Base-by-base conservation (phyloP, 2,113 vertebrate genomes). In the Leucoraja erinaceus region DNA sequence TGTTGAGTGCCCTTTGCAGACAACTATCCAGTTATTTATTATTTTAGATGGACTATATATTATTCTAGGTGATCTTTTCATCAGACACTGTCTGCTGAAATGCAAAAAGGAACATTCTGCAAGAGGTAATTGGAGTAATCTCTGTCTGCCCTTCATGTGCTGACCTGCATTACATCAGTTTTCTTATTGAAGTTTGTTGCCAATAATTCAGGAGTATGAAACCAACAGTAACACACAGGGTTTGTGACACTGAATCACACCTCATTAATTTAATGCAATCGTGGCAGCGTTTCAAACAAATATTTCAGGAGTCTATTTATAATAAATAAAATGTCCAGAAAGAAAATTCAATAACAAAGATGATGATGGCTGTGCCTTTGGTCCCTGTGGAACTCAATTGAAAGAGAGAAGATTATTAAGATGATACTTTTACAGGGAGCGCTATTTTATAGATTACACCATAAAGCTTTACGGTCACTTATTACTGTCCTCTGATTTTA, bases 401-500 rank as follows among this genome's bases (percentile, higher is more conserved):
- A 63, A 63, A 31, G n/a, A 86, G 56, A 63, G 56, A 84, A 84
- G 56, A 63, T 31, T 86, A 86, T 86, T 7, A n/a, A 86, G 59
- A 63, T 63, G 5, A n/a, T 86, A 63, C 10, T 16, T 86, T 63
- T 86, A 86, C n/a, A n/a, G 25, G 8, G 22, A 59, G 3, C 12
- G 28, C 5, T 63, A 63, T 86, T 86, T 86, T 86, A 86, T 63
- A 63, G 12, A 86, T 86, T 86, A 86, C 12, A 5, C 83, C 61
- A 28, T 63, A 86, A 86, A 77, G 1, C 56, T 86, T 84, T 63
- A n/a, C n/a, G 12, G 12, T 86, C 63, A 63, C 59, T 86, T 86
- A 86, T n/a, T 86, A 31, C 56, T 86, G 25, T 86, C 28, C 14
- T 61, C 28, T 86, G 83, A 86, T 31, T 88, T 88, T 31, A 88